These are phyloP conservation scores for Hyalella azteca DNA, from an alignment of 2,888 invertebrate genomes.

Conservation along the genomic window DNA sequence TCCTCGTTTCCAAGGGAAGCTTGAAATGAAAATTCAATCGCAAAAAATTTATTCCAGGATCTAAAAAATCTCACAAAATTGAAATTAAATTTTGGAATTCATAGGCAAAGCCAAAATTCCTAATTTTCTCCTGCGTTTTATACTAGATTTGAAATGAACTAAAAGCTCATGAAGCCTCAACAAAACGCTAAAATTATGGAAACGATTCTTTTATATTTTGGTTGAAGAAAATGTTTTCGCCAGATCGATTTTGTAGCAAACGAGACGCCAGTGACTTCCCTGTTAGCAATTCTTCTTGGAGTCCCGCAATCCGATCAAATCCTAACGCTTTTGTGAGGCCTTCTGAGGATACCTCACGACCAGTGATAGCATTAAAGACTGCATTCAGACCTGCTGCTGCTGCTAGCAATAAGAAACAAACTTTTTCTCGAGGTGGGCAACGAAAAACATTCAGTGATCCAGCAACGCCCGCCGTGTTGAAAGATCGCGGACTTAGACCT, in stretches of 20 bases:
- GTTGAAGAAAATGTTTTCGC: constrained; percentile 52
- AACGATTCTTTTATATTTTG: neutral
- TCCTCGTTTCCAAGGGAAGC: too few species aligned
- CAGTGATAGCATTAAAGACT: constrained; percentile 15
- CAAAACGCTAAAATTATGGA: constrained; percentile 17
- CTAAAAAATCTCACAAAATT: too few species aligned
- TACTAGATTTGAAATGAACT: too few species aligned
- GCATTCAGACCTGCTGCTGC: neutral
- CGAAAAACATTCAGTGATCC: constrained; percentile 46
- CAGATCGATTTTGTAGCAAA: constrained; percentile 45
- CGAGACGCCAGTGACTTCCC: neutral
- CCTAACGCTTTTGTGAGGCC: constrained; percentile 17
- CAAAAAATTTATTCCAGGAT: too few species aligned
- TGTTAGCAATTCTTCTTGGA: neutral
- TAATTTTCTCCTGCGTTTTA: too few species aligned
- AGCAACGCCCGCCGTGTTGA: constrained; percentile 51
- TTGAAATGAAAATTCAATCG: too few species aligned
- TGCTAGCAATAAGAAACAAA: constrained; percentile 20
- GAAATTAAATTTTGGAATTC: too few species aligned
- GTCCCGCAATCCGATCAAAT: neutral
- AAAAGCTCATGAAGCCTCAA: neutral
- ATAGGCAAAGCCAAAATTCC: too few species aligned
- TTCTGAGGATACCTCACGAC: constrained; percentile 1
- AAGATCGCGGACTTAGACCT: constrained; percentile 77
- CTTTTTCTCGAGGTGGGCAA: neutral